Evolutionary conservation across 2,797 vertebrate species (phyloP).

Genomic region (Sphenodon punctatus): DNA sequence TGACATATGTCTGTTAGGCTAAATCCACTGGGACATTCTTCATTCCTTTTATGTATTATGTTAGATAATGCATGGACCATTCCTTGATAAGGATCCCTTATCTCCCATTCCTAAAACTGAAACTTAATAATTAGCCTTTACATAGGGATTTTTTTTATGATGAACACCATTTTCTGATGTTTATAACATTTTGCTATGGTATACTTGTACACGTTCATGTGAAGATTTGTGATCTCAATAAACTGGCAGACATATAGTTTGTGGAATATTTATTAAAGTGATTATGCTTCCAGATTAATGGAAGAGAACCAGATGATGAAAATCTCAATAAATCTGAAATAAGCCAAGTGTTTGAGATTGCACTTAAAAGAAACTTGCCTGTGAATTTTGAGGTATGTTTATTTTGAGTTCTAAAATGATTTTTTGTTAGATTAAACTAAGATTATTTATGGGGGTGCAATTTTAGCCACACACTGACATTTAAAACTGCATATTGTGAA

Average conservation of each 20-base stretch:
- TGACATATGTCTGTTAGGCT: too few species aligned
- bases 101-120: too few species aligned
- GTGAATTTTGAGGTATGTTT: constrained; percentile 97
- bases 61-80: too few species aligned
- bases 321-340: constrained; percentile 99
- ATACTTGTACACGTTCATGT: constrained; percentile 30
- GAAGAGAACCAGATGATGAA: constrained; percentile 89
- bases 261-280: constrained; percentile 65
- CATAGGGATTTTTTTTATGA: too few species aligned
- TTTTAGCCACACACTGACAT: constrained; percentile 57
- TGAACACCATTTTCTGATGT: too few species aligned
- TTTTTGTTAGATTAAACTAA: constrained; percentile 52
- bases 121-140: too few species aligned
- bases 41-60: too few species aligned
- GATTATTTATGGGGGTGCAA: constrained; percentile 12
- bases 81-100: too few species aligned
- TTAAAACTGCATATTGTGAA: constrained; percentile 49
- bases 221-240: constrained; percentile 27
- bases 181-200: too few species aligned
- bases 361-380: constrained; percentile 97
- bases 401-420: constrained; percentile 69
- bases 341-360: constrained; percentile 99
- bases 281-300: constrained; percentile 86
- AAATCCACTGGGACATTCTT: too few species aligned
- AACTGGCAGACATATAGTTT: constrained; percentile 50